These are phyloP conservation scores for Mionectes olivaceus DNA, from an alignment of 2,797 vertebrate species.

Conservation along the genomic window DNA sequence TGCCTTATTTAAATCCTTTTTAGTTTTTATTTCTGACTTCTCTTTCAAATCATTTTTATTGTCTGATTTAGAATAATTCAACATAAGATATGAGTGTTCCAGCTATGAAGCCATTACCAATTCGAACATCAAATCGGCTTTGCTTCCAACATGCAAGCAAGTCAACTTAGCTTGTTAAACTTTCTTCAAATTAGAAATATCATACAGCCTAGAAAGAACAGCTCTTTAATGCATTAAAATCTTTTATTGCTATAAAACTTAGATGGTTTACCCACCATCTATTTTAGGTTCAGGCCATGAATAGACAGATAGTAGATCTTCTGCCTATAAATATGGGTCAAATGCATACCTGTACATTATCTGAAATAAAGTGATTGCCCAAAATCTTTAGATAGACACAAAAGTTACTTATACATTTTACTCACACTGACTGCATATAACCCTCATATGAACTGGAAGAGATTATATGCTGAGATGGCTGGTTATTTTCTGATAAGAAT, in stretches of 20 bases:
- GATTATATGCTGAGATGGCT: neutral
- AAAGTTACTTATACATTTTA: neutral
- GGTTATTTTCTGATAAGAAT: neutral
- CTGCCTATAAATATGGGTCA: neutral
- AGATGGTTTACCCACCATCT: neutral
- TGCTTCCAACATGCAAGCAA: neutral
- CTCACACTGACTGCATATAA: neutral
- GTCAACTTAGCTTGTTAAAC: neutral
- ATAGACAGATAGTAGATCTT: neutral
- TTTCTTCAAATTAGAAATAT: constrained; percentile 11
- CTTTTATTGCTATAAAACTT: neutral
- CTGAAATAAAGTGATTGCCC: neutral
- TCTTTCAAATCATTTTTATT: constrained; percentile 59
- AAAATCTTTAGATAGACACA: neutral
- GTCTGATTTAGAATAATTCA: constrained; percentile 63
- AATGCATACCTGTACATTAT: neutral
- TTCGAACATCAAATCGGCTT: constrained; percentile 46
- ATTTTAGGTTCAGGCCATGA: neutral
- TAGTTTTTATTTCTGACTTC: constrained; percentile 43
- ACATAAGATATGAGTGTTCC: constrained; percentile 24
- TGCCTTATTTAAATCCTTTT: constrained; percentile 52
- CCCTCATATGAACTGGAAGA: neutral
- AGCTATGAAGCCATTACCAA: constrained; percentile 33
- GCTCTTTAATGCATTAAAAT: neutral
- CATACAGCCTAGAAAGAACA: neutral